Base-by-base conservation (phyloP, 1,140 invertebrate species). In the Latrodectus geometricus region DNA sequence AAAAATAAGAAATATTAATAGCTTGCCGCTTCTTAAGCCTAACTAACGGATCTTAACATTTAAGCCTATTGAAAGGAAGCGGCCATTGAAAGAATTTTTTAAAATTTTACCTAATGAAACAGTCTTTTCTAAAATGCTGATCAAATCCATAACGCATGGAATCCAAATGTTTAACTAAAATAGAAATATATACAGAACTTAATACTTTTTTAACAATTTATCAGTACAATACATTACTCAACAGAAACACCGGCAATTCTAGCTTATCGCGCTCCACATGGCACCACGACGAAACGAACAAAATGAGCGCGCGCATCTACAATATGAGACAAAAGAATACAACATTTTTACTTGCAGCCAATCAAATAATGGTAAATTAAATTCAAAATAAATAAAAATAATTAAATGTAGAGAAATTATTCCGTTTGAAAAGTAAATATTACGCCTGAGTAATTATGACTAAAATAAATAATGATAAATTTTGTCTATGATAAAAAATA, bases 71-170 rank as follows among this genome's bases (percentile, higher is more conserved):
- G 77, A 54, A 21, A 68, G 7, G 20, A 79, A 79, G n/a, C 66
- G 21, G 68, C 17, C 88, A 56, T 61, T n/a, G 14, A 68, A 82
- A 56, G 20, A 81, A 74, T n/a, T 82, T 52, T 14, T 56, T 49
- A 76, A 72, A 85, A 75, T 50, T 94, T 94, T 93, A 99, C 97
- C 97, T 91, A 96, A 94, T 86, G 97, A 99, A 90, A 98, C 95
- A 88, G 97, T 99, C 93, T 97, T 88, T 85, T 82, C 81, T 77
- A 88, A 88, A 78, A 88, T 87, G 54, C 86, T 81, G 35, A 89
- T 89, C 66, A 89, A 80, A 89, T 89, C 83, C 89, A 89, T 89
- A n/a, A 48, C 56, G 21, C 65, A 78, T 20, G 68, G 20, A 49
- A n/a, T 70, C 69, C 11, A 52, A 49, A 4, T 4, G 17, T 14